Evolutionary conservation across 1,140 invertebrate genomes (phyloP).

Genomic region (Drosophila orena): DNA sequence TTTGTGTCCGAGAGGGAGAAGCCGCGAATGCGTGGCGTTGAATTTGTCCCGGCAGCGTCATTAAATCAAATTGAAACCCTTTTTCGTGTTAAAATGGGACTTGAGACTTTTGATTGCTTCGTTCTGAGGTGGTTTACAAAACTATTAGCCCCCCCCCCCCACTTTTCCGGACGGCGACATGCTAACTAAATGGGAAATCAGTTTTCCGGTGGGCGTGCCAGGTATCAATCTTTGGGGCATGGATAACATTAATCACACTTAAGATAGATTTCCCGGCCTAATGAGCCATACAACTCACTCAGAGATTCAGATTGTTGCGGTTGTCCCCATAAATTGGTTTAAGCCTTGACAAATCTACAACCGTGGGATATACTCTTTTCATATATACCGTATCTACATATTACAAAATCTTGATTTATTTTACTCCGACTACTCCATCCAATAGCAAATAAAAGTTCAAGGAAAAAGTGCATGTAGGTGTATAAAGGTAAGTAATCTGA

Average conservation of each 20-base stretch:
- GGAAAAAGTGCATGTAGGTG: neutral
- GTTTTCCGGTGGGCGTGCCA: slow-evolving; percentile 50
- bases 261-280: slow-evolving; percentile 48
- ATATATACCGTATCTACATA: too few relatives aligned
- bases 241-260: slow-evolving; percentile 77
- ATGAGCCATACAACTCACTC: slow-evolving; percentile 56
- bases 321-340: slow-evolving; percentile 9
- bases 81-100: slow-evolving; percentile 67
- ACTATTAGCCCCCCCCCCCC: slow-evolving; percentile 35
- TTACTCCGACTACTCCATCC: too few relatives aligned
- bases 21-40: slow-evolving; percentile 61
- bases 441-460: neutral
- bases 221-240: slow-evolving; percentile 59
- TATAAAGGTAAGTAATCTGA: neutral
- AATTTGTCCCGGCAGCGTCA: slow-evolving; percentile 79
- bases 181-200: slow-evolving; percentile 41
- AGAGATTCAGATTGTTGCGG: slow-evolving; percentile 34
- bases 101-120: slow-evolving; percentile 73
- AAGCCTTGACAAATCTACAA: neutral
- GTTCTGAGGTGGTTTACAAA: slow-evolving; percentile 50
- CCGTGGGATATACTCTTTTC: neutral
- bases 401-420: too few relatives aligned
- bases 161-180: neutral
- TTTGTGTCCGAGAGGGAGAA: slow-evolving; percentile 53
- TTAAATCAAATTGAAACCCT: slow-evolving; percentile 82